Conservation (phyloP, 1,140 invertebrate species). For the Drosophila busckii region DNA sequence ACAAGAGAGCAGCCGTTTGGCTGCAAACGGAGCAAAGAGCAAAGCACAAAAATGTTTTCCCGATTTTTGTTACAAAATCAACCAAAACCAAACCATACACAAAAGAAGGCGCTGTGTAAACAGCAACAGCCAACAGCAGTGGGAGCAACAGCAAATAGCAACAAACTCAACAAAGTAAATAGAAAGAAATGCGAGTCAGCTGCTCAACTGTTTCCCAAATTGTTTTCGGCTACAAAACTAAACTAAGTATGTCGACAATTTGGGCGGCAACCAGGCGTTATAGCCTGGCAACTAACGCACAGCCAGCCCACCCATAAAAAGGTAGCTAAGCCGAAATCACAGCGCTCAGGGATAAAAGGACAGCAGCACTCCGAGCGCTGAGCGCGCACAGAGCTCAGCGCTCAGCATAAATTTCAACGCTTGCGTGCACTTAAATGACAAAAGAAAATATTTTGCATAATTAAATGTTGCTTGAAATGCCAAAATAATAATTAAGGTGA, state of each 20-base stretch:
- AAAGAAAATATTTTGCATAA: conserved; percentile 53
- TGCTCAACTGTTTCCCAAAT: conserved; percentile 23
- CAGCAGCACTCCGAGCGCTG: too few species aligned
- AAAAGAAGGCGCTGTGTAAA: conserved; percentile 54
- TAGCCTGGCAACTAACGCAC: conserved; percentile 30
- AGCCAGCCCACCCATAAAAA: background rate
- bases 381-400: background rate
- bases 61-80: conserved; percentile 46
- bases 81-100: conserved; percentile 39
- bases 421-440: conserved; percentile 8
- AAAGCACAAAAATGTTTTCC: conserved; percentile 21
- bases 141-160: conserved; percentile 15
- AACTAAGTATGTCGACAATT: background rate
- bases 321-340: conserved; percentile 26
- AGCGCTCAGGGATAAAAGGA: too few species aligned
- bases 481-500: conserved; percentile 69
- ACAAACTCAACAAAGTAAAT: conserved; percentile 39
- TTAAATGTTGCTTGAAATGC: conserved; percentile 58
- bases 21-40: conserved; percentile 28
- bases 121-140: conserved; percentile 14
- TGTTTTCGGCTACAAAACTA: conserved; percentile 20
- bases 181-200: conserved; percentile 23
- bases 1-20: conserved; percentile 12
- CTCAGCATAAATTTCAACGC: background rate
- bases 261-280: background rate